Conservation (phyloP, 1,140 invertebrate species). For the Drosophila sp. region DNA sequence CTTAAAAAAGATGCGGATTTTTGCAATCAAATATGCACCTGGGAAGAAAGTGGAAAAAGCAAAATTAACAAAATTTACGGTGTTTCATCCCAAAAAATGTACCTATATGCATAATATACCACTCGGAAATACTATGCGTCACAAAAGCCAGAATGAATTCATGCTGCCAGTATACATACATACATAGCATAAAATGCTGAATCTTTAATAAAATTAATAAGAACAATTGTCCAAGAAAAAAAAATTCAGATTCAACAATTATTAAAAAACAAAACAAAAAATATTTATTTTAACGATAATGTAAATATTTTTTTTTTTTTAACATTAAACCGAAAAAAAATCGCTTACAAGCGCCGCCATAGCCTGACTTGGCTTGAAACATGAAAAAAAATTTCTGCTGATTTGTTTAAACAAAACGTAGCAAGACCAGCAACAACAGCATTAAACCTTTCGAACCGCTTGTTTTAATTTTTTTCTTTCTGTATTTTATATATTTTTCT, state of each 20-base stretch:
- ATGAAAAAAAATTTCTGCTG: slow-evolving; percentile 63
- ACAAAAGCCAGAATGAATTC: background rate
- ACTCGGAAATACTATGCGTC: background rate
- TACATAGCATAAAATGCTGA: slow-evolving; percentile 30
- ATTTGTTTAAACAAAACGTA: slow-evolving; percentile 62
- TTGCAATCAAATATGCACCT: too few species aligned
- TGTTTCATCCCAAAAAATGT: too few species aligned
- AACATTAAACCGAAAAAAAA: slow-evolving; percentile 31
- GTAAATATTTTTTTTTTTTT: slow-evolving; percentile 46
- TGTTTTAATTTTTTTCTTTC: slow-evolving; percentile 23
- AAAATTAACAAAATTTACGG: too few species aligned
- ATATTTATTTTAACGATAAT: slow-evolving; percentile 25
- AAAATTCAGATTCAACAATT: slow-evolving; percentile 8
- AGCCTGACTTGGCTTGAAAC: slow-evolving; percentile 56
- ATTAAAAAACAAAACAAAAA: background rate
- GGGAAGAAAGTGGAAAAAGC: too few species aligned
- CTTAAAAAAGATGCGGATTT: too few species aligned
- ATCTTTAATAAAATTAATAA: slow-evolving; percentile 31
- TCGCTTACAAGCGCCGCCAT: slow-evolving; percentile 71
- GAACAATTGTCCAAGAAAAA: slow-evolving; percentile 21
- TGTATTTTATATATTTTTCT: slow-evolving; percentile 16
- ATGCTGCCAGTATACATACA: slow-evolving; percentile 1
- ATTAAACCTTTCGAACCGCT: background rate
- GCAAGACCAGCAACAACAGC: slow-evolving; percentile 6
- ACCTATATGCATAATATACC: too few species aligned